Base-by-base conservation (phyloP, 1,140 invertebrate species). In the Acromyrmex heyeri region DNA sequence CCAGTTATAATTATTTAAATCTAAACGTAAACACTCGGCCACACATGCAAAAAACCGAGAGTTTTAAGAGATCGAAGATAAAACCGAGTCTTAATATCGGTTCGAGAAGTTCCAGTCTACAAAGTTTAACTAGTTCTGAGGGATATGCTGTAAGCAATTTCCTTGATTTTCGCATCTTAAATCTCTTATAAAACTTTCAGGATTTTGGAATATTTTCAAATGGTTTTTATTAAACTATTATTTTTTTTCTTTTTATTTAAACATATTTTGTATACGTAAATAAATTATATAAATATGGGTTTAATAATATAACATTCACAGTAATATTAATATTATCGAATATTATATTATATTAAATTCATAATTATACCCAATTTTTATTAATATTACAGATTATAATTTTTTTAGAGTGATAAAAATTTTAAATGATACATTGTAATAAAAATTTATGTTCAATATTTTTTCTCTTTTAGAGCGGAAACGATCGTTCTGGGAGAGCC, bases 391-490 rank as follows among this genome's bases (percentile, higher is more conserved):
- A 55, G n/a, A 67, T 55, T 38, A 8, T 38, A 44, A 55, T 69
- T 38, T 79, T 59, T 61, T 16, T 38, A 62, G 3, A 24, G 48
- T 21, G 21, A 64, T 38, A 10, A 16, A 12, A 55, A 38, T 44
- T 82, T 38, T n/a, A 16, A 34, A n/a, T 57, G n/a, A 69, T n/a
- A 34, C 18, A 21, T 62, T n/a, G 70, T 27, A 24, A 50, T 86
- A 16, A 50, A 44, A 78, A 55, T 78, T 72, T 78, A 55, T 24
- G 5, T 57, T 50, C 61, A 30, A 50, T 57, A 50, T 24, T 82
- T 85, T 91, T 89, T 93, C 50, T 88, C 65, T 96, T 97, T 34
- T 94, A 98, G 97, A 98, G 97, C 93, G 97, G 97, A 87, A 97
- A 96, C 91, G 97, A 98, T 91, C 96, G 96, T 82, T 96, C 97